Conservation (phyloP, 2,113 vertebrate species). For the Eurypyga helias region DNA sequence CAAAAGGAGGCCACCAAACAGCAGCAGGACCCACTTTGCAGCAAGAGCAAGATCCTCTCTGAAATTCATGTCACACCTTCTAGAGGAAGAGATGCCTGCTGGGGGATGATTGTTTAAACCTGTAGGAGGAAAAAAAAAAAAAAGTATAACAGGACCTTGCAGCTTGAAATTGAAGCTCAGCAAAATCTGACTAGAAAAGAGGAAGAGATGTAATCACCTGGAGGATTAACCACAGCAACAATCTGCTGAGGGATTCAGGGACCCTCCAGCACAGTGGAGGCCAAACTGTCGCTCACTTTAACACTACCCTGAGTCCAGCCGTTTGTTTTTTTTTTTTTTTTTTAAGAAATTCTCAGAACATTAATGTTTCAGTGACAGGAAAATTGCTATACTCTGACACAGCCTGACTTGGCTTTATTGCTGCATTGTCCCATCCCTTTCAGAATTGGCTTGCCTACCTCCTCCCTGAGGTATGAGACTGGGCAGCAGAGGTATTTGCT, state of each 20-base stretch:
- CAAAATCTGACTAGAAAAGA: background rate
- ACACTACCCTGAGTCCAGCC: background rate
- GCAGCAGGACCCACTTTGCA: background rate
- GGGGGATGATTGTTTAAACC: background rate
- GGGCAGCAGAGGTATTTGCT: background rate
- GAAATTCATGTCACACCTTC: background rate
- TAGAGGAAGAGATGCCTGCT: background rate
- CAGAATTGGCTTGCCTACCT: background rate
- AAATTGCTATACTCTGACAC: background rate
- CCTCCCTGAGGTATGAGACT: background rate
- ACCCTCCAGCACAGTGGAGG: background rate
- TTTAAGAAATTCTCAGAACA: background rate
- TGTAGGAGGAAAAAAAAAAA: background rate
- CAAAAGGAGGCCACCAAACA: background rate
- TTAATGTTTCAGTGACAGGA: background rate
- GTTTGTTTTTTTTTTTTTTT: background rate
- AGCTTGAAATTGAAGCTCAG: background rate
- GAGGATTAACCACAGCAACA: background rate
- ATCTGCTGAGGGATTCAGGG: background rate
- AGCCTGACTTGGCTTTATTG: background rate
- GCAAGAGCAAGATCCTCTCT: background rate
- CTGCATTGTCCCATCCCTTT: background rate
- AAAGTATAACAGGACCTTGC: background rate
- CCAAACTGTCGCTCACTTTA: background rate
- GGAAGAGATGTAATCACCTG: background rate